These are phyloP conservation scores for Cheilosia urbana DNA, from an alignment of 2,888 invertebrate species.

Conservation along the genomic window DNA sequence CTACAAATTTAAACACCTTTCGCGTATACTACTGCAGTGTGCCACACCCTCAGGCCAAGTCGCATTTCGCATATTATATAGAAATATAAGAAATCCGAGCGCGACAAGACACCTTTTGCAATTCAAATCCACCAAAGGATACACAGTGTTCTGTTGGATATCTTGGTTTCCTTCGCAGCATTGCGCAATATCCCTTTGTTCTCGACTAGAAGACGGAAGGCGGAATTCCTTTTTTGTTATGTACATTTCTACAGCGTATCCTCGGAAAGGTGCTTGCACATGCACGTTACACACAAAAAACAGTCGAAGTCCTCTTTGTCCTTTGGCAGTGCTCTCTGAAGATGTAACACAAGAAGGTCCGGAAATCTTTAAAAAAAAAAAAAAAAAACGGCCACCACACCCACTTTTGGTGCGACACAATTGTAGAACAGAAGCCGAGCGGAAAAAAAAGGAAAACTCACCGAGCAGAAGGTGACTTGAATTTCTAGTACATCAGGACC, in stretches of 20 bases:
- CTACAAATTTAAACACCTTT: slow-evolving; percentile 41
- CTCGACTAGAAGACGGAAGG: slow-evolving; percentile 61
- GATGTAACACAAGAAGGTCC: slow-evolving; percentile 77
- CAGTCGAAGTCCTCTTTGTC: slow-evolving; percentile 62
- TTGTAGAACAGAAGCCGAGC: slow-evolving; percentile 34
- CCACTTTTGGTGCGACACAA: slow-evolving; percentile 73
- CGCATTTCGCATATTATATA: slow-evolving; percentile 1
- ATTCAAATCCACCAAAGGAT: slow-evolving; percentile 73
- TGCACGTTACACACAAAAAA: slow-evolving; percentile 24
- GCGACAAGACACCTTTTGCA: slow-evolving; percentile 69
- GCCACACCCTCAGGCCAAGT: slow-evolving; percentile 37
- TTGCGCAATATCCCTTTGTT: slow-evolving; percentile 71
- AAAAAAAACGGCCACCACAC: slow-evolving; percentile 77
- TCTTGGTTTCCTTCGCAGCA: slow-evolving; percentile 38
- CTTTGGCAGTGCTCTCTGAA: slow-evolving; percentile 65
- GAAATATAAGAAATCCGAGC: slow-evolving; percentile 56
- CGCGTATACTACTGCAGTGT: slow-evolving; percentile 17
- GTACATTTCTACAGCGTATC: slow-evolving; percentile 46
- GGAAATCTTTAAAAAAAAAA: slow-evolving; percentile 76
- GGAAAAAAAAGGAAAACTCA: slow-evolving; percentile 11
- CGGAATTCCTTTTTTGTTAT: slow-evolving; percentile 67
- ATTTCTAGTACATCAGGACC: slow-evolving; percentile 29
- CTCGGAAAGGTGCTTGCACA: slow-evolving; percentile 65
- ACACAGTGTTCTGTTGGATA: slow-evolving; percentile 61
- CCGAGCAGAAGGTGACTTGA: slow-evolving; percentile 51